Base-by-base conservation (phyloP, 2,797 vertebrate genomes). In the Eulemur albifrons region DNA sequence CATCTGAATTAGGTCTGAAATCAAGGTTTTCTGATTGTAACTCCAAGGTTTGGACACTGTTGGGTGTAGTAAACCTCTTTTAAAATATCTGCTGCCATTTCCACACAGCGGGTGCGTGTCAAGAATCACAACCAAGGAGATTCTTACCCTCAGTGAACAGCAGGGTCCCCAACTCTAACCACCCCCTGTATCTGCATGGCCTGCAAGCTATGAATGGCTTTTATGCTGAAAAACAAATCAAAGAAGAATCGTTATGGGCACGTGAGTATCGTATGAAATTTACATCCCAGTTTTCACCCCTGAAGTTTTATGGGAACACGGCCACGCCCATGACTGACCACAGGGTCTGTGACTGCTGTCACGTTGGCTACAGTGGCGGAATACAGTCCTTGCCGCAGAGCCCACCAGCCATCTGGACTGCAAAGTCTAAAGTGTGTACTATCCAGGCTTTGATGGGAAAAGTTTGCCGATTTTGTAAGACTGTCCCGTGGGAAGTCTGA, bases 21-120 rank as follows among this genome's bases (percentile, higher is more conserved):
- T 14, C 2, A 27, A 17, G 10, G 2, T 21, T 72, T 72, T 11
- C 35, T 15, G 8, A 63, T n/a, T 83, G 43, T 65, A 65, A 65
- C 11, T 4, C 43, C 80, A 65, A n/a, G n/a, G 65, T 84, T 35
- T 65, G 32, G 43, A 43, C 43, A 43, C 23, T 6, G 21, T 45
- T 20, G 43, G 10, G 3, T 2, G 4, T 3, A 6, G 6, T 21
- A n/a, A 27, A 50, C 5, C 25, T 21, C 20, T n/a, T 11, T 35
- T 20, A 1, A 59, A 30, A 52, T 35, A 23, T 57, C 52, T 17
- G 9, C 32, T 21, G 72, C 1, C 4, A 10, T 48, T 15, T 54
- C 21, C 11, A 7, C 45, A 1, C 7, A 1, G 7, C 2, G 14
- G 5, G 8, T 2, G 18, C 5, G 0, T 1, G 4, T 17, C 32